Evolutionary conservation across 1,140 invertebrate species (phyloP).

Genomic region (Pseudomyrmex gracilis): DNA sequence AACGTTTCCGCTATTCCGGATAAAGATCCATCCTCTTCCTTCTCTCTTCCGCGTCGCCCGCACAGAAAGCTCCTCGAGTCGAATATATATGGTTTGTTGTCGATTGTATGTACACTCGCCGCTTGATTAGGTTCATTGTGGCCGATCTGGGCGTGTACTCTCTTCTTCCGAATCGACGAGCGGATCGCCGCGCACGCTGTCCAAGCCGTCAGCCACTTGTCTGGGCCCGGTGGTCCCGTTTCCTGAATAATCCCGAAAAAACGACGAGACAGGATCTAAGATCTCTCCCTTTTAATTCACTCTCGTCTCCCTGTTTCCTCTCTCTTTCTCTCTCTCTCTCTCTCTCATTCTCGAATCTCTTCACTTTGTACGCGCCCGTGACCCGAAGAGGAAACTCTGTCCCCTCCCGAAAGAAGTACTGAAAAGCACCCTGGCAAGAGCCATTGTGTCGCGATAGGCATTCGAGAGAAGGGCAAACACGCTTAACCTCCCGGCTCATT

Average conservation of each 20-base stretch:
- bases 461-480: slow-evolving; percentile 85
- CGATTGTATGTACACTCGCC: slow-evolving; percentile 80
- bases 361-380: background rate
- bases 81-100: slow-evolving; percentile 80
- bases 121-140: slow-evolving; percentile 84
- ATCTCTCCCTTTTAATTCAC: slow-evolving; percentile 16
- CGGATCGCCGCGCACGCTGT: slow-evolving; percentile 38
- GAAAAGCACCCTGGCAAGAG: slow-evolving; percentile 80
- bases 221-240: slow-evolving; percentile 60
- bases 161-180: slow-evolving; percentile 16
- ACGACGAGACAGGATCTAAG: slow-evolving; percentile 17
- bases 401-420: slow-evolving; percentile 70
- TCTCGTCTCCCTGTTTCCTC: background rate
- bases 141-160: slow-evolving; percentile 76
- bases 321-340: background rate
- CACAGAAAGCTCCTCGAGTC: slow-evolving; percentile 38
- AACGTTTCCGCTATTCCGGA: slow-evolving; percentile 55
- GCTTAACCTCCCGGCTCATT: slow-evolving; percentile 84
- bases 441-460: slow-evolving; percentile 83
- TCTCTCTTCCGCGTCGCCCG: slow-evolving; percentile 5
- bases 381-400: background rate
- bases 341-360: slow-evolving; percentile 4
- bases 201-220: background rate
- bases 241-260: slow-evolving; percentile 37
- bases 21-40: slow-evolving; percentile 71